Evolutionary conservation across 2,888 invertebrate species (phyloP).

Genomic region (Caenorhabditis sp.): DNA sequence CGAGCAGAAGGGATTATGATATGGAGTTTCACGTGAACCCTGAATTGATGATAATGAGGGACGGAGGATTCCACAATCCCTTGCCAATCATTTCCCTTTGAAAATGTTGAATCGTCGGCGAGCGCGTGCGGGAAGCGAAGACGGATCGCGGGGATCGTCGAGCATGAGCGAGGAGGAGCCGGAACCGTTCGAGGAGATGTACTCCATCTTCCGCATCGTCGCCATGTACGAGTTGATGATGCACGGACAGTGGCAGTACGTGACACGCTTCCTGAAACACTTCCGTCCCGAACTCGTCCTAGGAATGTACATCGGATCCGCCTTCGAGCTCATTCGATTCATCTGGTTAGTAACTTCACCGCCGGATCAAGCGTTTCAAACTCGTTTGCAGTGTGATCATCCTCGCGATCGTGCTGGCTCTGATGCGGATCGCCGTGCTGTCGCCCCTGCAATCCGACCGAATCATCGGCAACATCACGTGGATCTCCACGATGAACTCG

Average conservation of each 20-base stretch:
- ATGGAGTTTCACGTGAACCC: conserved; percentile 1
- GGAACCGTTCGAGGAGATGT: conserved; percentile 45
- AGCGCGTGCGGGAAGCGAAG: conserved; percentile 32
- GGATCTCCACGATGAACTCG: conserved; percentile 20
- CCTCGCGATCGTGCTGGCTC: conserved; percentile 22
- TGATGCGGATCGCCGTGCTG: conserved; percentile 23
- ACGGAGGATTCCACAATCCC: no score
- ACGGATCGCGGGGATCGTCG: conserved; percentile 1
- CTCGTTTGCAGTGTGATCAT: no score
- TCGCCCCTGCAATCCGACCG: neutral
- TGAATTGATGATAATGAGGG: no score
- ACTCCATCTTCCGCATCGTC: conserved; percentile 45
- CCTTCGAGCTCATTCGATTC: conserved; percentile 31
- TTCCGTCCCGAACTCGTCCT: conserved; percentile 12
- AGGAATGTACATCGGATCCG: conserved; percentile 34
- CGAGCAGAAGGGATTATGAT: no score
- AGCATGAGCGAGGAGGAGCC: conserved; percentile 20
- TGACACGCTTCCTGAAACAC: conserved; percentile 1
- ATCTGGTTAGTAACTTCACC: no score
- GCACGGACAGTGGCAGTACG: conserved; percentile 35
- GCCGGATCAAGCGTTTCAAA: no score
- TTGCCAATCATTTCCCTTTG: neutral
- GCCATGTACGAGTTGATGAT: conserved; percentile 37
- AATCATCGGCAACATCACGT: conserved; percentile 20
- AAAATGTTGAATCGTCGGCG: conserved; percentile 15